phyloP scores from a whole-genome alignment of 1,140 invertebrate genomes.

The Orius laevigatus region DNA sequence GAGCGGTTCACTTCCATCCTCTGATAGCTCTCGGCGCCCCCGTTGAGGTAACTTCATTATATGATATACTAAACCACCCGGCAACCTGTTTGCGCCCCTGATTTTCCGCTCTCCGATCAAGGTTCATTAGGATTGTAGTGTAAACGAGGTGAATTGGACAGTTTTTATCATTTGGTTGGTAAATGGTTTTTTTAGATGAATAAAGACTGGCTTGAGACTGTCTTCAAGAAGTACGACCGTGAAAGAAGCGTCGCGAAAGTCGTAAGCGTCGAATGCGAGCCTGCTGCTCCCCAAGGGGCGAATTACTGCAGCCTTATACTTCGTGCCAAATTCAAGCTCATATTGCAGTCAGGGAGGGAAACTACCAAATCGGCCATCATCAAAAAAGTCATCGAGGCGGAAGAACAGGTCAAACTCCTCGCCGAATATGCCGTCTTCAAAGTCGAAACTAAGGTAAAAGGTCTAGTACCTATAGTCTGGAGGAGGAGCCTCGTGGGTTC shows the following conservation, averaged over 20 bases:
- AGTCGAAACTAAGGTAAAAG: slow-evolving; percentile 4
- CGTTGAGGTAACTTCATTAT: no score
- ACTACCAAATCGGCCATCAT: slow-evolving; percentile 1
- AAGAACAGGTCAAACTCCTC: neutral
- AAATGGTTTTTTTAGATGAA: neutral
- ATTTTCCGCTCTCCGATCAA: no score
- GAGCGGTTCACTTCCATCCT: no score
- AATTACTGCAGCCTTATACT: slow-evolving; percentile 3
- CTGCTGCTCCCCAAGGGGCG: neutral
- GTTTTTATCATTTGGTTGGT: no score
- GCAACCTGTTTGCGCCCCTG: no score
- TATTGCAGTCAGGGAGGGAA: neutral
- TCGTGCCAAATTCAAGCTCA: neutral
- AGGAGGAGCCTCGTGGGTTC: no score
- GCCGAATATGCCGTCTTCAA: neutral
- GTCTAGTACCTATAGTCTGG: no score
- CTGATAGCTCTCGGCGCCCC: no score
- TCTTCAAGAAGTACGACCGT: neutral
- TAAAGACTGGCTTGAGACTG: slow-evolving; percentile 5
- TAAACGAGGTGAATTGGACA: no score
- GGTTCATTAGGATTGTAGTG: no score
- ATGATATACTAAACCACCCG: no score
- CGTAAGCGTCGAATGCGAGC: neutral
- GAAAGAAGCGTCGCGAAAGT: neutral
- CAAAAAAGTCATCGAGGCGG: slow-evolving; percentile 3